These are phyloP conservation scores for Eustalomyia histrio DNA, from an alignment of 2,888 invertebrate genomes.

Conservation along the genomic window DNA sequence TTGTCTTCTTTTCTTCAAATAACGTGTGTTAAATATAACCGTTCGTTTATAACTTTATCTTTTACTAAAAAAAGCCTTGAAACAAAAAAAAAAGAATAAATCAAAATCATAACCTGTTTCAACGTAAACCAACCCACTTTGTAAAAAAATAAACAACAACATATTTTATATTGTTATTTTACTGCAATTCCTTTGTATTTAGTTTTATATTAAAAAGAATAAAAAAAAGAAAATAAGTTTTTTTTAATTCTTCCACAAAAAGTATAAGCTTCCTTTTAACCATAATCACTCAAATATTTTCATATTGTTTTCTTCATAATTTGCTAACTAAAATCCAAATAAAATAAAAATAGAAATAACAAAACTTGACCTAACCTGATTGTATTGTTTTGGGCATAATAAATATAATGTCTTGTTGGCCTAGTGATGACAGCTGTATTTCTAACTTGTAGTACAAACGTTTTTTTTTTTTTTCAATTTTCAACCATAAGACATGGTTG, in stretches of 20 bases:
- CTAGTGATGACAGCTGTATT: constrained; percentile 61
- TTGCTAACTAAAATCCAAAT: constrained; percentile 14
- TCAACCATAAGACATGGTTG: constrained; percentile 37
- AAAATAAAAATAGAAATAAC: constrained; percentile 5
- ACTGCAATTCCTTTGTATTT: constrained; percentile 8
- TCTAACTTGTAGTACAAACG: constrained; percentile 23
- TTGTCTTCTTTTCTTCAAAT: no score
- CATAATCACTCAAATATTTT: constrained; percentile 23
- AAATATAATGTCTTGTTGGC: constrained; percentile 30
- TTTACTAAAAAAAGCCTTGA: no score
- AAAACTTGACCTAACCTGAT: constrained; percentile 50
- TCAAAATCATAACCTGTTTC: constrained; percentile 1
- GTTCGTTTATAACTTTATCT: no score
- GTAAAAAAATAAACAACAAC: not conserved
- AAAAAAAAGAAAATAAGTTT: no score
- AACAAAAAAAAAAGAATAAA: no score
- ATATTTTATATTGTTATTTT: not conserved
- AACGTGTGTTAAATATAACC: no score
- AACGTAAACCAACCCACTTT: not conserved
- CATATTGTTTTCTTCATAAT: constrained; percentile 5
- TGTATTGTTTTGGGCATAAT: constrained; percentile 42
- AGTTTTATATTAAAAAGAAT: not conserved
- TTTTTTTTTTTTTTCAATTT: constrained; percentile 29
- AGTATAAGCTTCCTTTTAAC: constrained; percentile 12
- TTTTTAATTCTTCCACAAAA: not conserved